Conservation (phyloP, 2,113 vertebrate species). For the Rhinolophus sinicus region DNA sequence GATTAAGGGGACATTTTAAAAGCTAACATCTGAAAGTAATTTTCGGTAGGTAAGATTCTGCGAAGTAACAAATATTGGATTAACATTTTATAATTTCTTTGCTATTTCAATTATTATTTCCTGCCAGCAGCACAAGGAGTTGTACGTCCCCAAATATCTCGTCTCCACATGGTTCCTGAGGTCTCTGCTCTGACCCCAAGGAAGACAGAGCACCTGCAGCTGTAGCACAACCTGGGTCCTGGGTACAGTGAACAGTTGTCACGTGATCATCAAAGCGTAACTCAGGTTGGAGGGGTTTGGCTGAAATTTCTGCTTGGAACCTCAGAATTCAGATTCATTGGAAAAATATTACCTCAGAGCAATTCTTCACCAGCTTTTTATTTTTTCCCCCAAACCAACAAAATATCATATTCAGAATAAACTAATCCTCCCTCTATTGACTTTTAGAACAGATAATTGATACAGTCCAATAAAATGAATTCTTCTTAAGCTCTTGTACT, state of each 20-base stretch:
- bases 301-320: not conserved
- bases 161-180: not conserved
- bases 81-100: conserved; percentile 36
- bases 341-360: not conserved
- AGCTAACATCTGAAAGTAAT: not conserved
- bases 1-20: not conserved
- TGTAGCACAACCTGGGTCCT: not conserved
- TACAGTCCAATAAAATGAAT: not conserved
- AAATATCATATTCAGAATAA: not conserved
- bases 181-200: not conserved
- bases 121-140: not conserved
- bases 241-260: too few species aligned
- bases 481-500: not conserved
- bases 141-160: not conserved
- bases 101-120: conserved; percentile 48
- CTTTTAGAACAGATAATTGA: not conserved
- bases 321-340: not conserved
- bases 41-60: not conserved
- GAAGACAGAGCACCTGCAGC: not conserved
- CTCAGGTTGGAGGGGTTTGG: not conserved
- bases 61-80: not conserved
- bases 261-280: not conserved
- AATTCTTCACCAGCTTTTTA: not conserved
- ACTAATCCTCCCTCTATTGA: not conserved
- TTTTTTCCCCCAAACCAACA: not conserved